These are phyloP conservation scores for Camponotus floridanus DNA, from an alignment of 1,140 invertebrate genomes.

Conservation along the genomic window DNA sequence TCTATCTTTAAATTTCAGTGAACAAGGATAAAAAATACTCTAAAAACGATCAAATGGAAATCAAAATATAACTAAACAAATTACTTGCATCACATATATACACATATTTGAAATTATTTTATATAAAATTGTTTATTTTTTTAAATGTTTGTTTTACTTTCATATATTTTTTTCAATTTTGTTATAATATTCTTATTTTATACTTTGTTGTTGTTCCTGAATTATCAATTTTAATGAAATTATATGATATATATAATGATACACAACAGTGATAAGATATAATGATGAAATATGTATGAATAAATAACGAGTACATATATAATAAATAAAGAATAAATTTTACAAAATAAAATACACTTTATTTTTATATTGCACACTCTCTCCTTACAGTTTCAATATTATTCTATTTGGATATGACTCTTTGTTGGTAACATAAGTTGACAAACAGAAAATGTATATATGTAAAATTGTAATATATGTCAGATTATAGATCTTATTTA, in stretches of 20 bases:
- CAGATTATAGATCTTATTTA: slow-evolving; percentile 20
- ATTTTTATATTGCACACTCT: slow-evolving; percentile 56
- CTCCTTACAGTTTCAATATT: slow-evolving; percentile 26
- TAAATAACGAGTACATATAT: not conserved
- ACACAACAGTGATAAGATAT: not conserved
- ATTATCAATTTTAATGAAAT: not conserved
- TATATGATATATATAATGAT: not conserved
- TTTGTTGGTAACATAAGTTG: slow-evolving; percentile 15
- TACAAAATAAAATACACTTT: slow-evolving; percentile 69
- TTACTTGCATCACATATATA: too few relatives aligned
- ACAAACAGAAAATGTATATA: slow-evolving; percentile 3
- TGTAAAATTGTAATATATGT: slow-evolving; percentile 23
- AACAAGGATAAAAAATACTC: too few relatives aligned
- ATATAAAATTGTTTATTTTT: too few relatives aligned
- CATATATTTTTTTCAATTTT: too few relatives aligned
- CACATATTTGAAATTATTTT: too few relatives aligned
- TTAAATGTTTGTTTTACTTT: too few relatives aligned
- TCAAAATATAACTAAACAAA: too few relatives aligned
- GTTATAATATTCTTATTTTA: too few relatives aligned
- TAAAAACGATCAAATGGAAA: too few relatives aligned
- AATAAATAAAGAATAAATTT: slow-evolving; percentile 29
- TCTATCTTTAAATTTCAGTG: too few relatives aligned
- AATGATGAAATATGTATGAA: not conserved
- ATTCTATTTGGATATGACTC: slow-evolving; percentile 14
- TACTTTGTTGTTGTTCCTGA: not conserved